phyloP scores from a whole-genome alignment of 2,888 invertebrate species.

The Sturmia bella region DNA sequence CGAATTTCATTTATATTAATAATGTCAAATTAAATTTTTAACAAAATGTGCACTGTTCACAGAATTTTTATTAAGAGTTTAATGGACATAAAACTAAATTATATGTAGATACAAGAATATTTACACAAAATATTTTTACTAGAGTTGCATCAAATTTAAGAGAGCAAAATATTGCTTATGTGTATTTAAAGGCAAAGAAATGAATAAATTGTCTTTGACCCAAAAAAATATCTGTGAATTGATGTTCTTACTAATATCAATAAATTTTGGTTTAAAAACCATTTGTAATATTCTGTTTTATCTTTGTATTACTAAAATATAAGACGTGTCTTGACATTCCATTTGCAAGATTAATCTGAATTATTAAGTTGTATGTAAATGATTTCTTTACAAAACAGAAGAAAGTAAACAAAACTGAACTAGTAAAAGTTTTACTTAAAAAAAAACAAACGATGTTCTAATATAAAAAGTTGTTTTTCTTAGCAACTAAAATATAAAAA shows the following conservation, averaged over 20 bases:
- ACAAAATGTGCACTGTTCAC: slow-evolving; percentile 15
- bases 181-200: no score
- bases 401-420: neutral
- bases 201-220: neutral
- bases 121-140: no score
- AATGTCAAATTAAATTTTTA: slow-evolving; percentile 32
- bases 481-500: no score
- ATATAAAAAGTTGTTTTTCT: no score
- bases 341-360: slow-evolving; percentile 53
- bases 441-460: no score
- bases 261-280: neutral
- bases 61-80: neutral
- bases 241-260: neutral
- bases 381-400: slow-evolving; percentile 29
- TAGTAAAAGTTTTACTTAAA: no score
- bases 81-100: neutral
- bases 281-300: neutral
- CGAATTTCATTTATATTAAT: slow-evolving; percentile 1
- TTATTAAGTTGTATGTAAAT: slow-evolving; percentile 54
- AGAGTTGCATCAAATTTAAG: no score
- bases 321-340: slow-evolving; percentile 36
- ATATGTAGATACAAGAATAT: neutral
- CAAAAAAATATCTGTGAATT: neutral
- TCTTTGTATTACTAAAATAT: slow-evolving; percentile 2
- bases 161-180: no score